Conservation (phyloP, 1,140 invertebrate genomes). For the Lysiphlebus fabarum region DNA sequence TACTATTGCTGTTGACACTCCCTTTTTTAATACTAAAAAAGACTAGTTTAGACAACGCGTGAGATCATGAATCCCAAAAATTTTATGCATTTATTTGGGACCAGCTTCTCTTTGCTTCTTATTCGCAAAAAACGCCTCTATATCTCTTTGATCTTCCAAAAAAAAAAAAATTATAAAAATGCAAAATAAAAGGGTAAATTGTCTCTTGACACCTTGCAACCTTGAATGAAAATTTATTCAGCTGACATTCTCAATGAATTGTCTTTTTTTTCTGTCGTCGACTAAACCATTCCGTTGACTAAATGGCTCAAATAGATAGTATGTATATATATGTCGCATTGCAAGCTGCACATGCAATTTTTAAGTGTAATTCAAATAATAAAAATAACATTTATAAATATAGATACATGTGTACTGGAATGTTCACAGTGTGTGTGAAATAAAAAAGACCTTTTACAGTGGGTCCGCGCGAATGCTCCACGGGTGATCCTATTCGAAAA, state of each 20-base stretch:
- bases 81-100: slow-evolving; percentile 4
- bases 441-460: slow-evolving; percentile 36
- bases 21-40: neutral
- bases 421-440: too few relatives aligned
- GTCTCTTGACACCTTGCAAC: slow-evolving; percentile 12
- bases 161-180: neutral
- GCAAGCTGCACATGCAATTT: too few relatives aligned
- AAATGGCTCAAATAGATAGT: too few relatives aligned
- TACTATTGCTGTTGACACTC: neutral
- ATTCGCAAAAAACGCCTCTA: slow-evolving; percentile 1
- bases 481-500: slow-evolving; percentile 33
- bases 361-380: too few relatives aligned
- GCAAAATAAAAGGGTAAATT: slow-evolving; percentile 11
- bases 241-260: too few relatives aligned
- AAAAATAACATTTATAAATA: too few relatives aligned
- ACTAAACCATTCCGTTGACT: too few relatives aligned
- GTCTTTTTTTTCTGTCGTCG: too few relatives aligned
- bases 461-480: slow-evolving; percentile 26
- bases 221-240: slow-evolving; percentile 9
- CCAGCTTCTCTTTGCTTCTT: slow-evolving; percentile 9
- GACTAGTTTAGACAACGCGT: neutral
- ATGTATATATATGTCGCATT: too few relatives aligned
- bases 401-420: too few relatives aligned
- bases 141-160: slow-evolving; percentile 11
- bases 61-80: slow-evolving; percentile 8